Percentiles rank a stretch among this genome's conserved stretches.
Evolutionary conservation across 2,113 vertebrate species (phyloP).

Genomic region (Hypocryptadius cinnamomeus): DNA sequence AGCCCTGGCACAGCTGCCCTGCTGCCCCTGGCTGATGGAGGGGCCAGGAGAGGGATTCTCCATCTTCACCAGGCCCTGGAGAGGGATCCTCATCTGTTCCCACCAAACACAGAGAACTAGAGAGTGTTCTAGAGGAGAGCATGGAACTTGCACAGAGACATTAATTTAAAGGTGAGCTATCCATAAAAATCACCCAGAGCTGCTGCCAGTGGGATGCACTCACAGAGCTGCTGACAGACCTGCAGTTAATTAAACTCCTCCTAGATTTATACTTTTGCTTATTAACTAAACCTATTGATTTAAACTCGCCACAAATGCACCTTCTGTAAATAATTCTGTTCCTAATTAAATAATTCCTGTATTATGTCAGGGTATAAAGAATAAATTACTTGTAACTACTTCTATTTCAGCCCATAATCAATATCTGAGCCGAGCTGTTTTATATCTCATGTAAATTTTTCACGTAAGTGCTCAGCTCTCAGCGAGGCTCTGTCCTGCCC

Average conservation of each 20-base stretch:
- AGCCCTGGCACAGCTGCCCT: not conserved
- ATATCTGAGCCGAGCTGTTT: not conserved
- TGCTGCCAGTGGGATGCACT: not conserved
- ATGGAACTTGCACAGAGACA: not conserved
- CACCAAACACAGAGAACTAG: not conserved
- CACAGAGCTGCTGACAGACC: not conserved
- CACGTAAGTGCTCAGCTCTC: not conserved
- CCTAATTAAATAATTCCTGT: conserved; percentile 10
- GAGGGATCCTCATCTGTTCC: not conserved
- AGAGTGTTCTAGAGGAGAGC: not conserved
- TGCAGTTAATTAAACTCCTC: not conserved
- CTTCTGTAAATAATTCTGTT: not conserved
- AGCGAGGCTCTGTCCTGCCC: not conserved
- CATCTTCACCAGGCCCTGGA: no score
- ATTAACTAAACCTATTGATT: not conserved
- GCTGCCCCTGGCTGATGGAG: no score
- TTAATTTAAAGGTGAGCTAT: not conserved
- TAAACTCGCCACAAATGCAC: not conserved
- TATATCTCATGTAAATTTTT: not conserved
- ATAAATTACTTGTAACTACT: not conserved
- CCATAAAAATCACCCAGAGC: not conserved
- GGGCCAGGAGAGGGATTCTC: no score
- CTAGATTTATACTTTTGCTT: not conserved
- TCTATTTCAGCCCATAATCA: not conserved
- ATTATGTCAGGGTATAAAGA: not conserved